Conservation (phyloP, 2,888 invertebrate genomes). For the Tortricodes alternella region DNA sequence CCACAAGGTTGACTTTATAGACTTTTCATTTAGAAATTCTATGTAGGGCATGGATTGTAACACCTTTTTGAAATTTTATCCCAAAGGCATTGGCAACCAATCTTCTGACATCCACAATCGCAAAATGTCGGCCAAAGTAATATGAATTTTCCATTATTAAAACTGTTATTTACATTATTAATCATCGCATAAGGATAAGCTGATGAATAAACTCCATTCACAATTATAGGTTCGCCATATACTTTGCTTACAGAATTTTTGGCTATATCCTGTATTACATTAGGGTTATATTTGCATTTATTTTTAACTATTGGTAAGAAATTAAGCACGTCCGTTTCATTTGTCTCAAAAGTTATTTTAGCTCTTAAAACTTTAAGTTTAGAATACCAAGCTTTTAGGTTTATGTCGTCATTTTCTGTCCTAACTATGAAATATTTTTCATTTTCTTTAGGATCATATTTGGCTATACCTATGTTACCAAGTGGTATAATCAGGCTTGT, state of each 20-base stretch:
- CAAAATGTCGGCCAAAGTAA: conserved; percentile 36
- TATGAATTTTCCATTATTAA: conserved; percentile 26
- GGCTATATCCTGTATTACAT: conserved; percentile 30
- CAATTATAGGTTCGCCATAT: conserved; percentile 36
- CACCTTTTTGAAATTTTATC: background rate
- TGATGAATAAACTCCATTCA: conserved; percentile 29
- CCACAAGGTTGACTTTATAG: no score
- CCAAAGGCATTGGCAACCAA: background rate
- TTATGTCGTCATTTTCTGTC: conserved; percentile 34
- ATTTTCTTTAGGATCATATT: conserved; percentile 6
- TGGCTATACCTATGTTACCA: conserved; percentile 32
- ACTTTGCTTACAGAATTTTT: conserved; percentile 33
- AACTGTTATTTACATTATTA: conserved; percentile 26
- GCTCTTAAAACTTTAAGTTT: conserved; percentile 36
- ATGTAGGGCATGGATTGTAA: no score
- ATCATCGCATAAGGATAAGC: conserved; percentile 22
- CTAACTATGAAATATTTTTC: conserved; percentile 5
- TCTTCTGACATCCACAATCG: background rate
- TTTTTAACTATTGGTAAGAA: conserved; percentile 38
- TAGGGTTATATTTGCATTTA: conserved; percentile 22
- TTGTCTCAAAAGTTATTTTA: conserved; percentile 35
- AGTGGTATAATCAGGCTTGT: conserved; percentile 26
- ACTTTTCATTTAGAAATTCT: no score
- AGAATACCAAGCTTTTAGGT: conserved; percentile 38
- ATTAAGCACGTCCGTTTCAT: conserved; percentile 33